Conservation (phyloP, 2,888 invertebrate species). For the Drosophila parthenogenetica region DNA sequence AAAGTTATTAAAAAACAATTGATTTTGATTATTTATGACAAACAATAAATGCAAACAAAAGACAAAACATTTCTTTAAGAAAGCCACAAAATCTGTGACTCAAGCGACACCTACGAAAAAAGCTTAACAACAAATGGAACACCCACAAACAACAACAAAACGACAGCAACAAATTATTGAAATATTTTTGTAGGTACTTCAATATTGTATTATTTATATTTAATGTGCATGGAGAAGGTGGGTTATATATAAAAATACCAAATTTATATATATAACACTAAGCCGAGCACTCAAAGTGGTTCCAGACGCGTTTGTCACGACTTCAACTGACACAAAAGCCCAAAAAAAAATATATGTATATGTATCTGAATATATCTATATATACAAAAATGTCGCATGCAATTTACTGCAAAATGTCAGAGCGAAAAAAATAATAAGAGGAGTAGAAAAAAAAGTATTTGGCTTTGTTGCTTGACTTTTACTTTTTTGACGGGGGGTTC, state of each 20-base stretch:
- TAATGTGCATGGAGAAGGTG: conserved; percentile 31
- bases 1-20: conserved; percentile 66
- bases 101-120: conserved; percentile 42
- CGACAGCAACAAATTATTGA: conserved; percentile 3
- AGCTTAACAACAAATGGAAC: conserved; percentile 30
- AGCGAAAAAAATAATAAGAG: background rate
- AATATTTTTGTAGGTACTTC: conserved; percentile 21
- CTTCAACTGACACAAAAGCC: conserved; percentile 61
- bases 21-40: conserved; percentile 45
- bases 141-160: conserved; percentile 44
- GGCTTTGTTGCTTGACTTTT: conserved; percentile 70
- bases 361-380: conserved; percentile 19
- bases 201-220: background rate
- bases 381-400: conserved; percentile 65
- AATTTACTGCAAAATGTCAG: conserved; percentile 65
- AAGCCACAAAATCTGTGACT: conserved; percentile 35
- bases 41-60: conserved; percentile 26
- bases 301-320: conserved; percentile 74
- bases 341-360: conserved; percentile 7
- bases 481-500: conserved; percentile 49
- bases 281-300: conserved; percentile 49
- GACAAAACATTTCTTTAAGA: conserved; percentile 46
- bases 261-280: conserved; percentile 9
- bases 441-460: conserved; percentile 20
- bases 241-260: conserved; percentile 8